Evolutionary conservation across 2,888 invertebrate species (phyloP).

Genomic region (Dynastes maya): DNA sequence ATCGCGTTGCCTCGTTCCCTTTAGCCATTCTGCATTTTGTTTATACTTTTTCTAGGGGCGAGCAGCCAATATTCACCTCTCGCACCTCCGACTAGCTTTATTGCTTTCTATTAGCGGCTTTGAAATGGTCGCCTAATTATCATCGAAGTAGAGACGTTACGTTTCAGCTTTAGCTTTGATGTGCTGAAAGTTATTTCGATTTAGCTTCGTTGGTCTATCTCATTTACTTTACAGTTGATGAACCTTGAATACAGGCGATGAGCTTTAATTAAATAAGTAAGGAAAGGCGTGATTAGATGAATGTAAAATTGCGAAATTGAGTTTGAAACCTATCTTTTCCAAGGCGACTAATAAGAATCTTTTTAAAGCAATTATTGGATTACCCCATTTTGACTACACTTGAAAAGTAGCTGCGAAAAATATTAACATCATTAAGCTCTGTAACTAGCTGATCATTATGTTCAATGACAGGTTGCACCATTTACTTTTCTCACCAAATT

Average conservation of each 20-base stretch:
- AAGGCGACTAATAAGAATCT: no score
- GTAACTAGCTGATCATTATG: no score
- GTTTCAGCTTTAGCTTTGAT: slow-evolving; percentile 42
- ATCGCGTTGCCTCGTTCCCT: slow-evolving; percentile 1
- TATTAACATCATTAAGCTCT: no score
- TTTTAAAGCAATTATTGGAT: no score
- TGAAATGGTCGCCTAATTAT: slow-evolving; percentile 46
- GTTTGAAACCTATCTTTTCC: no score
- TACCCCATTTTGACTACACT: no score
- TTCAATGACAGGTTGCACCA: no score
- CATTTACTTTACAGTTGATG: slow-evolving; percentile 1
- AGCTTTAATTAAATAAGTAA: slow-evolving; percentile 18
- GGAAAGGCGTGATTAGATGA: background rate
- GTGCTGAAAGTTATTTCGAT: slow-evolving; percentile 33
- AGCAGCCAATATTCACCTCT: slow-evolving; percentile 16
- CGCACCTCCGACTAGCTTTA: slow-evolving; percentile 30
- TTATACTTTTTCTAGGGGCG: slow-evolving; percentile 10
- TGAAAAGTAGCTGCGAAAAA: no score
- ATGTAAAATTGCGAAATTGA: background rate
- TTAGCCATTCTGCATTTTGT: slow-evolving; percentile 22
- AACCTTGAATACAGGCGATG: background rate
- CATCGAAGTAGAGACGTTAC: slow-evolving; percentile 23
- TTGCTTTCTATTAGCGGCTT: slow-evolving; percentile 42
- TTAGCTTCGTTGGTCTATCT: slow-evolving; percentile 16
- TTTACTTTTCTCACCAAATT: no score